These are phyloP conservation scores for Micronycteris hirsuta DNA, from an alignment of 2,113 vertebrate species.

Conservation along the genomic window DNA sequence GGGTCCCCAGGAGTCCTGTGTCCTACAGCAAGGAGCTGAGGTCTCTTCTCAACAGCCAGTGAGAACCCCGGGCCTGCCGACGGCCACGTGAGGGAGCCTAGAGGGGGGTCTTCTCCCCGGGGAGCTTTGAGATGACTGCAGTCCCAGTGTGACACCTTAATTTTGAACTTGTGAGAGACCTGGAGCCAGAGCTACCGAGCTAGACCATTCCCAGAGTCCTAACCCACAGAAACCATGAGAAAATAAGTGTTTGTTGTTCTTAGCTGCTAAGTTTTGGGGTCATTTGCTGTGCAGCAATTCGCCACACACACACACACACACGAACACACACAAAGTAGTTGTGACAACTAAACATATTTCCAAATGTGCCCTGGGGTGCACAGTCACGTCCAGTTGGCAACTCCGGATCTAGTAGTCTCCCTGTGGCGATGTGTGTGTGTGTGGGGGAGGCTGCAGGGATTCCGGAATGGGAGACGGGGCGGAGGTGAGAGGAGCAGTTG, in stretches of 20 bases:
- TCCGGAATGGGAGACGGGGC: neutral
- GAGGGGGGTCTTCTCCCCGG: neutral
- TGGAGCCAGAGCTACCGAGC: neutral
- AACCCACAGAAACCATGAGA: neutral
- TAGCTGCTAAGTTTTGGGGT: neutral
- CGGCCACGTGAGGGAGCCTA: neutral
- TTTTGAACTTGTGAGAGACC: neutral
- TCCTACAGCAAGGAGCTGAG: neutral
- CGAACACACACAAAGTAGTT: neutral
- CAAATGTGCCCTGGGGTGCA: neutral
- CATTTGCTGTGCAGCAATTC: neutral
- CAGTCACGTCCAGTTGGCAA: neutral
- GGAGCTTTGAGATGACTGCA: neutral
- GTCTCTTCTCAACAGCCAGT: neutral
- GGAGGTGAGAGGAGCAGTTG: neutral
- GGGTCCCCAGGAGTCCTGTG: neutral
- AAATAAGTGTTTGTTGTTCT: neutral
- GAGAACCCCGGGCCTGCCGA: neutral
- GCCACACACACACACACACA: neutral
- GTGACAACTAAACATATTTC: neutral
- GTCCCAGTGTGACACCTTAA: neutral
- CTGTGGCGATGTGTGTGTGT: fast-evolving
- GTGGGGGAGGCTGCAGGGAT: neutral
- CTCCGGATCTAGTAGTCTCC: neutral
- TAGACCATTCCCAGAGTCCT: neutral